Evolutionary conservation across 2,888 invertebrate genomes (phyloP).

Genomic region (Neocrepidodera transversa): DNA sequence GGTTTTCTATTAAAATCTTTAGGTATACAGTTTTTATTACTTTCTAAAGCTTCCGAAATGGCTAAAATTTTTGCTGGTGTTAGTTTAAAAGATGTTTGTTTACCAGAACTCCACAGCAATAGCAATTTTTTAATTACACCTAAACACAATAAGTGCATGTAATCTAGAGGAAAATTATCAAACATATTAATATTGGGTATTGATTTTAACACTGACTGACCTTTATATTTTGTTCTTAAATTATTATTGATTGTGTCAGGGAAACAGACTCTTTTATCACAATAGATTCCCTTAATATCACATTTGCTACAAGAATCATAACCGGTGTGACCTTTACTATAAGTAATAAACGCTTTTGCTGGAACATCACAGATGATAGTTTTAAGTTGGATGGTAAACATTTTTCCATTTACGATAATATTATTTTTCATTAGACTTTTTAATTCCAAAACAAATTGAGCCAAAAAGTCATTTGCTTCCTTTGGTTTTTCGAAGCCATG

Average conservation of each 20-base stretch:
- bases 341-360: neutral
- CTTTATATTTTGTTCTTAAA: neutral
- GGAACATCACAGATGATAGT: constrained; percentile 7
- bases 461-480: too few relatives aligned
- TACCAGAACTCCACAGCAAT: neutral
- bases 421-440: too few relatives aligned
- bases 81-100: neutral
- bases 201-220: neutral
- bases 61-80: too few relatives aligned
- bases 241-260: neutral
- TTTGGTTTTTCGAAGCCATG: too few relatives aligned
- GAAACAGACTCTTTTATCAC: neutral
- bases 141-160: too few relatives aligned
- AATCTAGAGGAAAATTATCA: neutral
- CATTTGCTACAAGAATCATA: neutral
- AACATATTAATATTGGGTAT: neutral
- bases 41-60: neutral
- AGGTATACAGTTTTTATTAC: neutral
- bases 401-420: too few relatives aligned
- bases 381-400: too few relatives aligned
- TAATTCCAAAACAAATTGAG: too few relatives aligned
- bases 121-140: neutral
- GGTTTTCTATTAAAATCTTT: constrained; percentile 19
- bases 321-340: neutral
- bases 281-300: neutral